These are phyloP conservation scores for Bedellia somnulentella DNA, from an alignment of 2,888 invertebrate genomes.

Conservation along the genomic window DNA sequence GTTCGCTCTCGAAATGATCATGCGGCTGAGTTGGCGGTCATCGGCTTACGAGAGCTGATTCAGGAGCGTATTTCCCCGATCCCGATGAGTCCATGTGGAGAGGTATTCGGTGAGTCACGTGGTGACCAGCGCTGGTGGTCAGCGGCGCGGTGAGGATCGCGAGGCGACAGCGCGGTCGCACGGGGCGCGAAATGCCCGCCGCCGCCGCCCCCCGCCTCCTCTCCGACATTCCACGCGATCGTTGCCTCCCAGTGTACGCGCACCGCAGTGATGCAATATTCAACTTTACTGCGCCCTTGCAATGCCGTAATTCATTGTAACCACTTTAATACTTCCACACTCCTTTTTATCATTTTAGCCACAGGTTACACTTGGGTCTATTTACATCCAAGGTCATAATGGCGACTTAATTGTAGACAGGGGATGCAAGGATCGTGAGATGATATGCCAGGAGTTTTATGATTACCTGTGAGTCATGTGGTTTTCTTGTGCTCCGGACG, in stretches of 20 bases:
- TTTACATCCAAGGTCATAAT: slow-evolving; percentile 38
- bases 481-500: no score
- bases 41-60: neutral
- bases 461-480: slow-evolving; percentile 4
- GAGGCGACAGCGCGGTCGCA: slow-evolving; percentile 14
- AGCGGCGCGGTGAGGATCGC: slow-evolving; percentile 4
- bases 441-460: slow-evolving; percentile 15
- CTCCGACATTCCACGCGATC: slow-evolving; percentile 49
- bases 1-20: no score
- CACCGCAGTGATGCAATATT: slow-evolving; percentile 54
- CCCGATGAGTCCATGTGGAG: neutral
- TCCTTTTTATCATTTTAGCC: slow-evolving; percentile 45
- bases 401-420: slow-evolving; percentile 36
- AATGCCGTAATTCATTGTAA: slow-evolving; percentile 60
- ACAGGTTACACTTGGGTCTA: slow-evolving; percentile 22
- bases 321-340: slow-evolving; percentile 42
- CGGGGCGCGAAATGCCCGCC: slow-evolving; percentile 16
- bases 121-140: neutral
- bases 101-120: neutral
- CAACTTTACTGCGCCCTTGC: slow-evolving; percentile 61
- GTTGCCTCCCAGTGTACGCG: slow-evolving; percentile 46
- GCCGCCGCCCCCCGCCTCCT: slow-evolving; percentile 12
- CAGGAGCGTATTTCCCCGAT: neutral
- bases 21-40: neutral
- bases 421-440: slow-evolving; percentile 24